These are phyloP conservation scores for Sprattus sprattus DNA, from an alignment of 2,113 vertebrate species.

Conservation along the genomic window DNA sequence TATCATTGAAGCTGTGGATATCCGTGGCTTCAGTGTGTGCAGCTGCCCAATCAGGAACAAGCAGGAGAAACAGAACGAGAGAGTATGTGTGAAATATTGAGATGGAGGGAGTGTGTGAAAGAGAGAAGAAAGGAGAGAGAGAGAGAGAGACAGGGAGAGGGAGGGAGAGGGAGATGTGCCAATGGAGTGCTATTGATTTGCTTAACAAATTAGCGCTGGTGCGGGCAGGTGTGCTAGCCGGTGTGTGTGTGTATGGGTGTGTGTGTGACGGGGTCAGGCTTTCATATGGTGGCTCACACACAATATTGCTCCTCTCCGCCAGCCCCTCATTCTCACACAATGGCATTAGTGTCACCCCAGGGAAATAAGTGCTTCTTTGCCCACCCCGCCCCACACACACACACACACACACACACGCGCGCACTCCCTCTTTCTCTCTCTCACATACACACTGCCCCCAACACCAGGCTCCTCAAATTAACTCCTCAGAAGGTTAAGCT, in stretches of 20 bases:
- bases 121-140: not conserved
- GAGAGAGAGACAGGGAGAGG: not conserved
- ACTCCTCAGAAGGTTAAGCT: slow-evolving; percentile 78
- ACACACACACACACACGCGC: slow-evolving; percentile 39
- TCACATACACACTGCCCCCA: slow-evolving; percentile 31
- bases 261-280: slow-evolving; percentile 66
- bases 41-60: too few species aligned
- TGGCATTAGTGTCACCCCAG: slow-evolving; percentile 74
- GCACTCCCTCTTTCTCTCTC: slow-evolving; percentile 22
- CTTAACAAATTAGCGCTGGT: slow-evolving; percentile 79
- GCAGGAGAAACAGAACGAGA: too few species aligned
- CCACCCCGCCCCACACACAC: slow-evolving; percentile 52
- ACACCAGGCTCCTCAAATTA: slow-evolving; percentile 74
- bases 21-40: too few species aligned
- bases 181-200: slow-evolving; percentile 72
- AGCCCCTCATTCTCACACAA: slow-evolving; percentile 80
- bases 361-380: slow-evolving; percentile 76
- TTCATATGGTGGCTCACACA: slow-evolving; percentile 78
- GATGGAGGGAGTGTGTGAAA: not conserved
- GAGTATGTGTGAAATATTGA: not conserved
- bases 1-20: too few species aligned
- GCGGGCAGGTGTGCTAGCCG: slow-evolving; percentile 73
- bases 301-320: slow-evolving; percentile 74
- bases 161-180: slow-evolving; percentile 44
- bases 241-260: slow-evolving; percentile 29